Conservation (phyloP, 2,888 invertebrate species). For the Cheilosia soror region DNA sequence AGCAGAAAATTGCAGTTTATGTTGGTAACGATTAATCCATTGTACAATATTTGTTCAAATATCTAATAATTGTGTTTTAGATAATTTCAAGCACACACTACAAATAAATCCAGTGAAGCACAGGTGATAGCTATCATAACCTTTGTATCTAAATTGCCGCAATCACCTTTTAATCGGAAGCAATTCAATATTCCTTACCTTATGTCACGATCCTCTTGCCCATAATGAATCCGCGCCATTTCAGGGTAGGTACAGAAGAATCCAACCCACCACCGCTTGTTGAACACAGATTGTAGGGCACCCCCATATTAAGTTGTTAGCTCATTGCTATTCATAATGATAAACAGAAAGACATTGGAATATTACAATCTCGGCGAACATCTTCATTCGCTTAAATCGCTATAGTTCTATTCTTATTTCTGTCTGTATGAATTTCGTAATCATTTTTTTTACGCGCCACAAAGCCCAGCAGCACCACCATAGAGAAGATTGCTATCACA, state of each 20-base stretch:
- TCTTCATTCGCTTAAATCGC: constrained; percentile 60
- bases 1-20: too few species aligned
- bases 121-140: too few species aligned
- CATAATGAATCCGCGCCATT: constrained; percentile 3
- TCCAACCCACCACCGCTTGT: constrained; percentile 7
- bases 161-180: background rate
- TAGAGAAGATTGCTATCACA: constrained; percentile 67
- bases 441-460: constrained; percentile 65
- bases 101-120: too few species aligned
- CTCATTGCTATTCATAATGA: constrained; percentile 78
- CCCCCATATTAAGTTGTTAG: constrained; percentile 77
- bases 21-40: too few species aligned
- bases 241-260: background rate
- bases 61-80: too few species aligned
- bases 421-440: constrained; percentile 27
- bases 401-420: constrained; percentile 1
- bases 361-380: constrained; percentile 62
- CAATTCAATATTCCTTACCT: constrained; percentile 26
- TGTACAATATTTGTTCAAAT: too few species aligned
- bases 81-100: too few species aligned
- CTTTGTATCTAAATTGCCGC: too few species aligned
- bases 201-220: constrained; percentile 24
- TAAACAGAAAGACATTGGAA: constrained; percentile 66
- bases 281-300: constrained; percentile 48
- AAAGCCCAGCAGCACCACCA: constrained; percentile 52